Evolutionary conservation across 2,113 vertebrate genomes (phyloP).

Genomic region (Oreocharis arfaki): DNA sequence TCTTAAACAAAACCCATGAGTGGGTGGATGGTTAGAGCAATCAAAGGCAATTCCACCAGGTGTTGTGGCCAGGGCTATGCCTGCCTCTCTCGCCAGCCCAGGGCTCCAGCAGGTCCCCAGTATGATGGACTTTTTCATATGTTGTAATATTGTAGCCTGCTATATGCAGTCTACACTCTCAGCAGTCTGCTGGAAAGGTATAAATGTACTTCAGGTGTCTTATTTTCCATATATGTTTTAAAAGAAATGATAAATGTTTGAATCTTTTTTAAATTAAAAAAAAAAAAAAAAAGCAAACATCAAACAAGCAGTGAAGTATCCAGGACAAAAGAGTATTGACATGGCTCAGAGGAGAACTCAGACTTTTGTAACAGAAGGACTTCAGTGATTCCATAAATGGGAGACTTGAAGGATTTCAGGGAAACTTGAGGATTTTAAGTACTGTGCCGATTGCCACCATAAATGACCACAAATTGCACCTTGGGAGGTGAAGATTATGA

Average conservation of each 20-base stretch:
- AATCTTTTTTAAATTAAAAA: neutral
- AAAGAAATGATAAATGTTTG: neutral
- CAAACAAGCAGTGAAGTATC: neutral
- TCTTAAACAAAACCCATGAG: neutral
- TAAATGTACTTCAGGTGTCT: neutral
- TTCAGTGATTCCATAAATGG: neutral
- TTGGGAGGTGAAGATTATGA: neutral
- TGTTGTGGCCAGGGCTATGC: neutral
- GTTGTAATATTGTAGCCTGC: rapidly evolving
- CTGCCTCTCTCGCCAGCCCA: neutral
- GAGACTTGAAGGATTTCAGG: neutral
- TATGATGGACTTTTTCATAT: neutral
- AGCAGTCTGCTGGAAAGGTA: neutral
- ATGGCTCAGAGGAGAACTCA: neutral
- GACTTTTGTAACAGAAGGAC: neutral
- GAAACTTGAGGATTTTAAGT: neutral
- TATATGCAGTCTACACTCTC: neutral
- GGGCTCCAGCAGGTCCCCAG: neutral
- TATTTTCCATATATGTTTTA: neutral
- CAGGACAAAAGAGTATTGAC: neutral
- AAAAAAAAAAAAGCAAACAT: neutral
- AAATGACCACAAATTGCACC: neutral
- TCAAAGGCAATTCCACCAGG: neutral
- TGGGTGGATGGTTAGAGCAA: neutral
- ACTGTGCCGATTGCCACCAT: neutral